Conservation (phyloP, 2,888 invertebrate species). For the Smittia aterrima region DNA sequence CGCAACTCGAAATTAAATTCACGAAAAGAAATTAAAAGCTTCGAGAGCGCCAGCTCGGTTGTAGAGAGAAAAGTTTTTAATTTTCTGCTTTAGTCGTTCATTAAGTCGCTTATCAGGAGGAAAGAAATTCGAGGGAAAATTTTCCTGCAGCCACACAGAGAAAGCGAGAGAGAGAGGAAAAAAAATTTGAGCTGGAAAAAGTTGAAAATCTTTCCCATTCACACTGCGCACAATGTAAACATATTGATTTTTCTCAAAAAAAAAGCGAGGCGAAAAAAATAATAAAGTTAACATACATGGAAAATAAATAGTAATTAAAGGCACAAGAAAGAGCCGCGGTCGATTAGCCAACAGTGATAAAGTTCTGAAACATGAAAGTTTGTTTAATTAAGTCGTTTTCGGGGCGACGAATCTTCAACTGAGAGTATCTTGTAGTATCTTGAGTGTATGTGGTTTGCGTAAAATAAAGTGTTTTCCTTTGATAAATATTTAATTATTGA, state of each 20-base stretch:
- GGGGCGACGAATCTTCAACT: background rate
- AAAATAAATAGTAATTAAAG: constrained; percentile 29
- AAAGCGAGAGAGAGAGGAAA: constrained; percentile 21
- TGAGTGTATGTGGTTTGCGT: background rate
- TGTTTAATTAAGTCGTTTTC: background rate
- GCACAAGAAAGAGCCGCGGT: background rate
- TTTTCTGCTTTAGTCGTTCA: background rate
- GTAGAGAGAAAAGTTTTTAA: background rate
- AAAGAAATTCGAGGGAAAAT: background rate
- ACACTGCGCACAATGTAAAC: constrained; percentile 41
- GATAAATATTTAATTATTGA: constrained; percentile 18
- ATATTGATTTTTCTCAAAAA: constrained; percentile 41
- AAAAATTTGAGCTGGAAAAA: constrained; percentile 28
- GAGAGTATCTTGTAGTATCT: background rate
- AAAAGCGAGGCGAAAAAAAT: constrained; percentile 31
- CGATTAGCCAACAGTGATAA: background rate
- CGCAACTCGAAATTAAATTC: background rate
- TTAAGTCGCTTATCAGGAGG: background rate
- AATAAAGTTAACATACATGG: constrained; percentile 37
- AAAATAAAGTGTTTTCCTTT: background rate
- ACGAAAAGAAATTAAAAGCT: background rate
- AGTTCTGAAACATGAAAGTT: background rate
- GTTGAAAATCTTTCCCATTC: constrained; percentile 40
- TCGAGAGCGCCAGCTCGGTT: background rate
- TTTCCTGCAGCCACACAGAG: background rate